phyloP scores from a whole-genome alignment of 2,113 vertebrate genomes.

The Scartelaos histophorus region DNA sequence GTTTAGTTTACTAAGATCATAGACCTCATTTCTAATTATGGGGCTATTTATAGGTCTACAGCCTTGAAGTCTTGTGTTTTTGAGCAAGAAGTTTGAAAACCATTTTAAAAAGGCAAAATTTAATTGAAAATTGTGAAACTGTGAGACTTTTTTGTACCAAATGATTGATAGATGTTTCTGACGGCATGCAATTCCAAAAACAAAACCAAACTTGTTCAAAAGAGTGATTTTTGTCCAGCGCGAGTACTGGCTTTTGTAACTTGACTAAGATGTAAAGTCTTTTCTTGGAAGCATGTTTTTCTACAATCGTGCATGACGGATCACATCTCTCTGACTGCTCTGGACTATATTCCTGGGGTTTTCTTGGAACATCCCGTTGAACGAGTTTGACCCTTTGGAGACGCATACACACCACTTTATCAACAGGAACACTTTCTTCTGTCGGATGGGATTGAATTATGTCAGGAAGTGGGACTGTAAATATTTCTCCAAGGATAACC shows the following conservation, averaged over 20 bases:
- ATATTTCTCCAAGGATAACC: neutral
- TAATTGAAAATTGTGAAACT: too few species aligned
- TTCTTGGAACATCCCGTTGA: neutral
- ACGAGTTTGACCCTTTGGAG: neutral
- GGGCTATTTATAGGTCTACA: too few species aligned
- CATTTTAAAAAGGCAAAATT: too few species aligned
- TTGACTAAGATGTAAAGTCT: neutral
- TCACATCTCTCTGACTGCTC: neutral
- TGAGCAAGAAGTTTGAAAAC: too few species aligned
- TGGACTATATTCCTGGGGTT: neutral
- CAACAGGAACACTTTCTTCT: neutral
- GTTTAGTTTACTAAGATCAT: neutral
- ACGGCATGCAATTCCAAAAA: too few species aligned
- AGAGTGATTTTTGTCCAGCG: neutral
- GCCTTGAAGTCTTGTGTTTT: too few species aligned
- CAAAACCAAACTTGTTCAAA: neutral
- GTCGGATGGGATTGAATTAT: constrained; percentile 4
- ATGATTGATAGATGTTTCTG: too few species aligned
- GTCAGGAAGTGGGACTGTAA: neutral
- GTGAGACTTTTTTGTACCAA: too few species aligned
- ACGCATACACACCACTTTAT: neutral
- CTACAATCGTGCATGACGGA: neutral
- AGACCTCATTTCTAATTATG: too few species aligned
- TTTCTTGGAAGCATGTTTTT: neutral
- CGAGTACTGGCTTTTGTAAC: neutral